Evolutionary conservation across 2,113 vertebrate species (phyloP).

Genomic region (Pheucticus melanocephalus): DNA sequence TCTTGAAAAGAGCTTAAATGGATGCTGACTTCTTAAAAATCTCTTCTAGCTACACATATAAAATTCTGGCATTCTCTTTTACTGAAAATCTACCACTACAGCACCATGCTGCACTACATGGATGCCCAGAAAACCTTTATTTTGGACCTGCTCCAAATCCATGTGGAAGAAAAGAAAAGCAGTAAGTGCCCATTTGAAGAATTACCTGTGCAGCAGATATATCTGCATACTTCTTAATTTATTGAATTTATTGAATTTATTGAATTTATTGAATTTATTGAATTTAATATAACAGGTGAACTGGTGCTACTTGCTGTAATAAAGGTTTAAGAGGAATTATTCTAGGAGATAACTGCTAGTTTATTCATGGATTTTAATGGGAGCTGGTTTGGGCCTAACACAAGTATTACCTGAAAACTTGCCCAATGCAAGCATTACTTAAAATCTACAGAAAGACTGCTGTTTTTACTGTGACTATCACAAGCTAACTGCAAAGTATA

Average conservation of each 20-base stretch:
- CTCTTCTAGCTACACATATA: neutral
- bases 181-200: neutral
- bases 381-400: neutral
- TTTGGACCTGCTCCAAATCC: neutral
- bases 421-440: neutral
- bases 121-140: neutral
- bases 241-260: conserved; percentile 35
- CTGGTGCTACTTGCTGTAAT: conserved; percentile 19
- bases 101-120: neutral
- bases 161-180: neutral
- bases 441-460: neutral
- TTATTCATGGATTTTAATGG: conserved; percentile 23
- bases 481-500: neutral
- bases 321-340: conserved; percentile 50
- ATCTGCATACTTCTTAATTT: conserved; percentile 32
- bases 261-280: conserved; percentile 34
- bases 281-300: conserved; percentile 33
- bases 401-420: neutral
- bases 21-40: neutral
- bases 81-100: neutral
- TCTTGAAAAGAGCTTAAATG: neutral
- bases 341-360: conserved; percentile 10
- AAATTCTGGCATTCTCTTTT: neutral
- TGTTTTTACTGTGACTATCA: neutral
- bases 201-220: neutral